Percentiles rank a stretch among this genome's conserved stretches.
phyloP scores from a whole-genome alignment of 2,113 vertebrate species.

The Rhegmatorhina hoffmannsi region DNA sequence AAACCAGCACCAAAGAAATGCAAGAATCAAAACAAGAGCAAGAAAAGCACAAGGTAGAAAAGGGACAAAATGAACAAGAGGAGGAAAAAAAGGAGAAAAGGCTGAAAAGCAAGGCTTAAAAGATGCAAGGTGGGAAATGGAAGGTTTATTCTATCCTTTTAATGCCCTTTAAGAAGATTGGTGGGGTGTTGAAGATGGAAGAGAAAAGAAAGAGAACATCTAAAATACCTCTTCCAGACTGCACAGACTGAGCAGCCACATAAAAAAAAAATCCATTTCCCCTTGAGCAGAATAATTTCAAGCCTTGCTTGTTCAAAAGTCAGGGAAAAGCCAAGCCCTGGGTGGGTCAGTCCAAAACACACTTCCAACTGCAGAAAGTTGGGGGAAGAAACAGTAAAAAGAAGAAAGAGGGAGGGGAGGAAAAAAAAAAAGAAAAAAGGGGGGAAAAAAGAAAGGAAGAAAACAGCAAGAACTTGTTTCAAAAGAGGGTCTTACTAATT shows the following conservation, averaged over 20 bases:
- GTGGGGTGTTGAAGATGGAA: background rate
- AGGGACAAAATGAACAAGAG: slow-evolving; percentile 63
- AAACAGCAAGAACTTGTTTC: slow-evolving; percentile 58
- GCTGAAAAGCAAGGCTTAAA: slow-evolving; percentile 73
- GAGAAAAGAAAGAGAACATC: background rate
- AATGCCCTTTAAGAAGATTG: slow-evolving; percentile 5
- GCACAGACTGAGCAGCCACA: background rate
- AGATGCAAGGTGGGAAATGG: slow-evolving; percentile 52
- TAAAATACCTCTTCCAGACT: background rate
- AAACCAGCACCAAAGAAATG: slow-evolving; percentile 48
- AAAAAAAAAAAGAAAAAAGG: background rate
- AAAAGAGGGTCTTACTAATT: slow-evolving; percentile 78
- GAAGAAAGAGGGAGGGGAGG: background rate
- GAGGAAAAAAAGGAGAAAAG: slow-evolving; percentile 32
- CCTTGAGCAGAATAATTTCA: slow-evolving; percentile 63
- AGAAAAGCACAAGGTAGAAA: slow-evolving; percentile 65
- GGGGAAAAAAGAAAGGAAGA: background rate
- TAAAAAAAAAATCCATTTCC: slow-evolving; percentile 43
- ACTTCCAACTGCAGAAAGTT: slow-evolving; percentile 56
- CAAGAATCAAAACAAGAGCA: slow-evolving; percentile 59
- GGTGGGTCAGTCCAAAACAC: slow-evolving; percentile 47
- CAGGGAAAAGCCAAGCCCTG: slow-evolving; percentile 55
- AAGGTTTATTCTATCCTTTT: background rate
- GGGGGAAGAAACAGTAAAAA: background rate
- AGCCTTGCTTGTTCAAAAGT: slow-evolving; percentile 75